Percentiles rank a stretch among this genome's conserved stretches.
Evolutionary conservation across 2,888 invertebrate species (phyloP).

Genomic region (Cheilosia pagana): DNA sequence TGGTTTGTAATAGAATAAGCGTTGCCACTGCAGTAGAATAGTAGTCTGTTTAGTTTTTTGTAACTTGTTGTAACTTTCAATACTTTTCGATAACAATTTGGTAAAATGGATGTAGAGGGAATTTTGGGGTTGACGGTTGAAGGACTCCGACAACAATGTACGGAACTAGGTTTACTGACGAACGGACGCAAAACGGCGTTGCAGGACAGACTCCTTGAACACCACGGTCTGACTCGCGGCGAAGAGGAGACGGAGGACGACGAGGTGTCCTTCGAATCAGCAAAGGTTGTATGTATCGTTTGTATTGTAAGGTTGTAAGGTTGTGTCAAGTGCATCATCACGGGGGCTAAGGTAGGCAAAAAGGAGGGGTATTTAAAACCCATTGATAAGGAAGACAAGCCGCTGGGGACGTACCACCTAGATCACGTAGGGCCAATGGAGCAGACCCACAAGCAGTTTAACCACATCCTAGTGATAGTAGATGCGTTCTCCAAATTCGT

Average conservation of each 20-base stretch:
- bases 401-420: constrained; percentile 15
- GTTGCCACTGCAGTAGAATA: not conserved
- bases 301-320: not conserved
- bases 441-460: not conserved
- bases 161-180: not conserved
- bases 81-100: constrained; percentile 1
- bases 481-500: constrained; percentile 80
- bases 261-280: not conserved
- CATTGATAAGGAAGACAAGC: constrained; percentile 7
- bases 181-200: not conserved
- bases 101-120: not conserved
- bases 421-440: constrained; percentile 17
- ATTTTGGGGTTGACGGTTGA: constrained; percentile 19
- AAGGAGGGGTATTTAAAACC: constrained; percentile 1
- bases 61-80: not conserved
- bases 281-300: not conserved
- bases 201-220: constrained; percentile 4
- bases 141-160: constrained; percentile 5
- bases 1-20: not conserved
- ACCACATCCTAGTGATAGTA: constrained; percentile 60
- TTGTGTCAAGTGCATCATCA: not conserved
- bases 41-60: not conserved
- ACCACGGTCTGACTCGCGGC: constrained; percentile 2
- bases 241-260: constrained; percentile 12
- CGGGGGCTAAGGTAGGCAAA: not conserved